Base-by-base conservation (phyloP, 2,888 invertebrate genomes). In the Amphipyra tragopoginis region DNA sequence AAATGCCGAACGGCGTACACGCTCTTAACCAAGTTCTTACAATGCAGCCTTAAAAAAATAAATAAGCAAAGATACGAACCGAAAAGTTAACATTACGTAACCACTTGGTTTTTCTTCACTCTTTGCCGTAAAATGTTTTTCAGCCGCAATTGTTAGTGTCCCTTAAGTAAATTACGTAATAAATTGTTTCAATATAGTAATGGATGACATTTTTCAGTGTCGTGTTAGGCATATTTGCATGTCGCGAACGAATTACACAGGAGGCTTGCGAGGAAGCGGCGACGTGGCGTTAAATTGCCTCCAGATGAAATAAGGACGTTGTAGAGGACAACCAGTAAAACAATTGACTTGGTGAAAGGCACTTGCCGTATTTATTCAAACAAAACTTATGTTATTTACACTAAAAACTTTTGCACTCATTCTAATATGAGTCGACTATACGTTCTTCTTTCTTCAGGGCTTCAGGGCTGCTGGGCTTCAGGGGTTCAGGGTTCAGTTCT, bases 201-300 rank as follows among this genome's bases (percentile, higher is more conserved):
- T 80, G 83, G 75, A 73, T 81, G 77, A 75, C 66, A 89, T 87
- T 87, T 88, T 88, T 86, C 87, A 89, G 65, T 77, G 86, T 83
- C 84, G 72, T 76, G 75, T 80, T 82, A 85, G 78, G 82, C 77
- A 85, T 87, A 85, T 86, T 84, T 85, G 79, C 78, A 75, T 78
- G 77, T 77, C 57, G 61, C 61, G 75, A 86, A 87, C 83, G 85
- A 85, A 91, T 91, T 86, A 88, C 85, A 81, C 72, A 72, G 79
- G 77, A 84, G 85, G 87, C 84, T 82, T 85, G 85, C 81, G 81
- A 86, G 85, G 90, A 90, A 91, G 87, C 84, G 83, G 91, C 93
- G 93, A 90, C 91, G 87, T 85, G 83, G 92, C 93, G 93, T 92
- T 91, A 93, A 93, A 93, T 93, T 93, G 91, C 83, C 85, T 89